Conservation (phyloP, 2,797 vertebrate genomes). For the Ataeniobius toweri region DNA sequence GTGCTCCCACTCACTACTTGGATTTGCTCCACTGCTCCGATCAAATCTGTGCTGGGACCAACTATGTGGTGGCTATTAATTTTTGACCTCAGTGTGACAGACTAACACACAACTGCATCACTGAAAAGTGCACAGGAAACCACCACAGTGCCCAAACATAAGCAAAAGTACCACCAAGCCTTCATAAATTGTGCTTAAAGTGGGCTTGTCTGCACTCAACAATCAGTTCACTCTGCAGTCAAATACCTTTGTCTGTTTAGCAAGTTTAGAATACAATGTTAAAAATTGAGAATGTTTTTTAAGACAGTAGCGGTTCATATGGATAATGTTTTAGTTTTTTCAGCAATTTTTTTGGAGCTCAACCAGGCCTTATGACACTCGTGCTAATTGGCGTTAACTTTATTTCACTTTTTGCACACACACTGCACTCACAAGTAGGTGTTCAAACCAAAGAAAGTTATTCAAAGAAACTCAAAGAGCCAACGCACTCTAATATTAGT, state of each 20-base stretch:
- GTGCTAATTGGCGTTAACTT: not conserved
- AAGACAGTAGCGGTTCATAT: not conserved
- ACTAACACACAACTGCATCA: conserved; percentile 28
- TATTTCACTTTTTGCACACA: not conserved
- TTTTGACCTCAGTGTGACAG: conserved; percentile 53
- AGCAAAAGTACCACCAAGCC: conserved; percentile 30
- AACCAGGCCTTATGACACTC: too few species aligned
- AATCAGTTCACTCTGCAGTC: conserved; percentile 26
- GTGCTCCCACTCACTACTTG: conserved; percentile 12
- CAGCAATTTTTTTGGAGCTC: not conserved
- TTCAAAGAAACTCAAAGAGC: not conserved
- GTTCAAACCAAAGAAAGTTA: not conserved
- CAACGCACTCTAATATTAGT: too few species aligned
- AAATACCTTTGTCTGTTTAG: not conserved
- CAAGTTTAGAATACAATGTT: not conserved
- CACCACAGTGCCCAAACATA: conserved; percentile 14
- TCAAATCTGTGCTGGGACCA: conserved; percentile 50
- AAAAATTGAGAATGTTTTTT: not conserved
- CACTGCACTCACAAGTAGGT: not conserved
- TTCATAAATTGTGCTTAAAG: conserved; percentile 27
- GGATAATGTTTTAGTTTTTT: not conserved
- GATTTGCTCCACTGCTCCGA: conserved; percentile 41
- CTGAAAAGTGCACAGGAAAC: conserved; percentile 20
- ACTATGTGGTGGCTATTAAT: conserved; percentile 39
- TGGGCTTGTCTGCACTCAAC: conserved; percentile 2